These are phyloP conservation scores for Cyaniris semiargus DNA, from an alignment of 2,888 invertebrate genomes.

Conservation along the genomic window DNA sequence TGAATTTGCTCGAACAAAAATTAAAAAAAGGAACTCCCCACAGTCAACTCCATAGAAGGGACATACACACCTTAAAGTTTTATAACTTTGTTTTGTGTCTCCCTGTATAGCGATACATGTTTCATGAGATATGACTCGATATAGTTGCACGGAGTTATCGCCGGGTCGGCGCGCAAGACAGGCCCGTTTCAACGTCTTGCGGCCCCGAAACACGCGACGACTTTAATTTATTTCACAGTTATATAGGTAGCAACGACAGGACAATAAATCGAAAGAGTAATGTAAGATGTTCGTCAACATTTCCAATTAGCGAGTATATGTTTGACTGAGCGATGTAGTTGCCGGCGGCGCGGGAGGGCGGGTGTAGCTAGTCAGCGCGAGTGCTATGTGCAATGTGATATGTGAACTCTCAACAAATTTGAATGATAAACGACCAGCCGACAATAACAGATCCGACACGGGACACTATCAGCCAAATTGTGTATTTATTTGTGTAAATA, in stretches of 20 bases:
- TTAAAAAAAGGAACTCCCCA: too few species aligned
- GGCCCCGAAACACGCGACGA: neutral
- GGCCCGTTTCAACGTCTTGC: neutral
- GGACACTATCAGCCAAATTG: slow-evolving; percentile 63
- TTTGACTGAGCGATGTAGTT: slow-evolving; percentile 15
- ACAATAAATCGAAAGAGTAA: slow-evolving; percentile 6
- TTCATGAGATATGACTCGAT: slow-evolving; percentile 14
- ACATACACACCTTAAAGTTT: neutral
- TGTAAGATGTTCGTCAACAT: slow-evolving; percentile 4
- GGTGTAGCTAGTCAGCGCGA: slow-evolving; percentile 64
- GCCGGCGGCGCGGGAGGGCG: slow-evolving; percentile 43
- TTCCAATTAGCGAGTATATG: neutral
- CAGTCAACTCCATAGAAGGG: neutral
- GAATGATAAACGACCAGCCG: slow-evolving; percentile 42
- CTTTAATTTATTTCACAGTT: slow-evolving; percentile 31
- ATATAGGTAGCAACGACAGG: slow-evolving; percentile 14
- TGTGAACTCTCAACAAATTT: slow-evolving; percentile 53
- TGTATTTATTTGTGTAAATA: slow-evolving; percentile 76
- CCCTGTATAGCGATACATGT: neutral
- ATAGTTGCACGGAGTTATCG: slow-evolving; percentile 16
- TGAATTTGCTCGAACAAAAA: neutral
- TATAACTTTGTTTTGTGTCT: neutral
- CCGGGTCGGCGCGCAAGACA: neutral
- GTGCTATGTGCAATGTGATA: slow-evolving; percentile 37
- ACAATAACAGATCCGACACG: slow-evolving; percentile 36